phyloP scores from a whole-genome alignment of 2,888 invertebrate genomes.

The Tupiocoris notatus region DNA sequence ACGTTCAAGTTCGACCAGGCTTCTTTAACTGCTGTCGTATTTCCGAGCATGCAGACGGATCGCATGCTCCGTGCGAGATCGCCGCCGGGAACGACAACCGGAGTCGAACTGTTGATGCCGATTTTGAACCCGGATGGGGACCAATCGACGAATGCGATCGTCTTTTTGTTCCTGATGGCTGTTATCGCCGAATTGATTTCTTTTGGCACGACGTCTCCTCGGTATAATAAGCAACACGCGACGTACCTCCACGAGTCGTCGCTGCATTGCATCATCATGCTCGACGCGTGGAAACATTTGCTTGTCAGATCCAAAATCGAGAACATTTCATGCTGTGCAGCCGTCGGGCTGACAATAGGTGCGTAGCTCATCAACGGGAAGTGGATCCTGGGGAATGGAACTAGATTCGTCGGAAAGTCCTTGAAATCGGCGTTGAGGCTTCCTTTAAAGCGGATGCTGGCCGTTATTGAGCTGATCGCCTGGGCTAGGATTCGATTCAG shows the following conservation, averaged over 20 bases:
- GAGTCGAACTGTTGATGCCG: conserved; percentile 68
- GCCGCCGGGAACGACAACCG: conserved; percentile 62
- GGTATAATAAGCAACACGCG: conserved; percentile 82
- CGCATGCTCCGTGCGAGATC: conserved; percentile 58
- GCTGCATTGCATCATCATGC: conserved; percentile 89
- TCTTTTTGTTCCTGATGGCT: conserved; percentile 70
- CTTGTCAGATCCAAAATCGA: conserved; percentile 47
- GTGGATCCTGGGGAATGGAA: conserved; percentile 50
- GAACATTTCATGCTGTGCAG: conserved; percentile 46
- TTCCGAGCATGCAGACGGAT: conserved; percentile 74
- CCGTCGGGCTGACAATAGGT: conserved; percentile 45
- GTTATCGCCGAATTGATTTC: conserved; percentile 85
- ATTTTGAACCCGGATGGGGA: conserved; percentile 83
- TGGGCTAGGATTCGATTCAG: conserved; percentile 74
- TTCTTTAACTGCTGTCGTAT: conserved; percentile 66
- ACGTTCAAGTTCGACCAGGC: conserved; percentile 63
- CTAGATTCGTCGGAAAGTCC: conserved; percentile 50
- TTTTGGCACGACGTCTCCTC: conserved; percentile 87
- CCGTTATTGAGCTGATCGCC: conserved; percentile 50
- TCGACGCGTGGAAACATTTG: conserved; percentile 82
- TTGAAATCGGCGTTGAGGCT: conserved; percentile 49
- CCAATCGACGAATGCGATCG: conserved; percentile 88
- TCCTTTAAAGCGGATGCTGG: conserved; percentile 49
- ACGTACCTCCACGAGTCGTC: conserved; percentile 82
- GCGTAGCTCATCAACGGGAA: conserved; percentile 49